These are phyloP conservation scores for Amblyjoppa proteus DNA, from an alignment of 2,888 invertebrate species.

Conservation along the genomic window DNA sequence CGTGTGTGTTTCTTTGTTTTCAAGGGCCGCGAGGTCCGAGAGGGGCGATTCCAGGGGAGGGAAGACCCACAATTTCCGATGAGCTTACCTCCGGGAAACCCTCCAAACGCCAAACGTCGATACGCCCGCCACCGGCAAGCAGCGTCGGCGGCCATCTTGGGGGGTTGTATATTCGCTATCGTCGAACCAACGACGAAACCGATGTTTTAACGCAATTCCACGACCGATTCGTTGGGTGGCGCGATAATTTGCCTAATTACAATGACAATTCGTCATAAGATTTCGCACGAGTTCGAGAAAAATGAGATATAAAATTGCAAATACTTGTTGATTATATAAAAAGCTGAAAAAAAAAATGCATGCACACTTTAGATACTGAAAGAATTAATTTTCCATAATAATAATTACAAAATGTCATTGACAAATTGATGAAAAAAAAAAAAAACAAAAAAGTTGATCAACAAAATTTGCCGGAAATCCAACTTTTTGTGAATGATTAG, in stretches of 20 bases:
- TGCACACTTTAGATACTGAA: no score
- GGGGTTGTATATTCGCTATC: conserved; percentile 80
- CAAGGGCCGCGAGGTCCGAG: conserved; percentile 74
- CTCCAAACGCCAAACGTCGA: conserved; percentile 84
- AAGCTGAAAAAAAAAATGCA: no score
- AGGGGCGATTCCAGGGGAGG: conserved; percentile 82
- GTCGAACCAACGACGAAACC: conserved; percentile 74
- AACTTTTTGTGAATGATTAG: no score
- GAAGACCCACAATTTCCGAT: conserved; percentile 85
- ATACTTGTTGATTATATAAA: no score
- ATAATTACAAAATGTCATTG: no score
- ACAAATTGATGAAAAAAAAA: no score
- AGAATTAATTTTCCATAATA: no score
- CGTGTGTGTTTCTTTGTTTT: conserved; percentile 82
- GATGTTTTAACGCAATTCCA: conserved; percentile 79
- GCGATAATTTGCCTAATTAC: not conserved
- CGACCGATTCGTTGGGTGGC: conserved; percentile 59
- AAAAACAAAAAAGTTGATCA: no score
- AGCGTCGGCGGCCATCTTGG: conserved; percentile 81
- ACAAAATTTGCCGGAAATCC: no score
- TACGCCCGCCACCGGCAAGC: conserved; percentile 75
- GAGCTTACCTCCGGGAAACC: conserved; percentile 85
- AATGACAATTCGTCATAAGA: not conserved
- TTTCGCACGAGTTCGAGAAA: no score
- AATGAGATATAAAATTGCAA: no score